Conservation (phyloP, 2,797 vertebrate genomes). For the Galagoides demidoff region DNA sequence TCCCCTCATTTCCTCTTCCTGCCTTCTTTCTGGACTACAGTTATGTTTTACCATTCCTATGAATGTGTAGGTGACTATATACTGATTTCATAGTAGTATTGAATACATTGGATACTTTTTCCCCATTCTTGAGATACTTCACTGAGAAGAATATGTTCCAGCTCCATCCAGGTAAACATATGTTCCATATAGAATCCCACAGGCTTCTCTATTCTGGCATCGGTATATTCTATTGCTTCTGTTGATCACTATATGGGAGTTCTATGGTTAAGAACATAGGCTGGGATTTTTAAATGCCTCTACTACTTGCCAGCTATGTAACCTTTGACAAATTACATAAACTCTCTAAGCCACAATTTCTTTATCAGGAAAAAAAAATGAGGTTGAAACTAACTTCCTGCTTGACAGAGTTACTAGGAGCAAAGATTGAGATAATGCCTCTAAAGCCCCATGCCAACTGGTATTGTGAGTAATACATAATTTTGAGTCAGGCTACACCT, state of each 20-base stretch:
- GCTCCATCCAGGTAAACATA: no score
- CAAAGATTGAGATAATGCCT: neutral
- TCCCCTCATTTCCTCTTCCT: no score
- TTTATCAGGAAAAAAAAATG: neutral
- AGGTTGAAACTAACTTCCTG: neutral
- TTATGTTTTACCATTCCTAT: no score
- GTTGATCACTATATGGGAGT: neutral
- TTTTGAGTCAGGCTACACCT: neutral
- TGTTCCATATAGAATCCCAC: neutral
- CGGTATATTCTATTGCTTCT: neutral
- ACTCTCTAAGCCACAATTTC: neutral
- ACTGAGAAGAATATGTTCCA: no score
- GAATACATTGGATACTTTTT: no score
- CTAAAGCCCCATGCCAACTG: neutral
- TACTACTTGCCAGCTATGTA: neutral
- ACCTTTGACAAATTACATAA: neutral
- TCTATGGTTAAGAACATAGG: neutral
- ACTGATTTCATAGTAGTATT: no score
- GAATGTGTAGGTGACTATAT: no score
- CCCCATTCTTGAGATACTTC: no score
- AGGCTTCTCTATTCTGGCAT: neutral
- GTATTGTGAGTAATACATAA: neutral
- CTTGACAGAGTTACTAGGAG: neutral
- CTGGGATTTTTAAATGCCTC: neutral
- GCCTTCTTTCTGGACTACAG: no score